These are phyloP conservation scores for Drosophila quadrilineata DNA, from an alignment of 1,140 invertebrate species.

Conservation along the genomic window DNA sequence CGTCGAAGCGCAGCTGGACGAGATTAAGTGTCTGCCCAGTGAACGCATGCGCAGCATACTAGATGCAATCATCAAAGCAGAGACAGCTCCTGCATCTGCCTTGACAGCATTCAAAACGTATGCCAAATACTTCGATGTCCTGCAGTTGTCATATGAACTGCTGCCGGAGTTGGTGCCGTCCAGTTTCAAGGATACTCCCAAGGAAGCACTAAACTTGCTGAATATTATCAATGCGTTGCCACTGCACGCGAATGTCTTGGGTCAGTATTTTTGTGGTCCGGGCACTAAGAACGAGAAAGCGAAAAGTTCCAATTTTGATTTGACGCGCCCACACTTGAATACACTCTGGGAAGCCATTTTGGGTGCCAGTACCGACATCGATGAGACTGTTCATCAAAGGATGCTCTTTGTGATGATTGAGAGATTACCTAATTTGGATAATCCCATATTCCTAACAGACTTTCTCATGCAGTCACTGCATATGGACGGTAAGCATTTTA, in stretches of 20 bases:
- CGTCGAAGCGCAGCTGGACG: constrained; percentile 85
- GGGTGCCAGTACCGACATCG: constrained; percentile 84
- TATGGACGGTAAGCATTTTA: constrained; percentile 83
- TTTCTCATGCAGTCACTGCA: constrained; percentile 95
- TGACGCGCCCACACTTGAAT: constrained; percentile 83
- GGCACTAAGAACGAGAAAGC: neutral
- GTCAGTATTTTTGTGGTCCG: constrained; percentile 29
- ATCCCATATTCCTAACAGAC: constrained; percentile 93
- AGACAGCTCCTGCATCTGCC: constrained; percentile 57
- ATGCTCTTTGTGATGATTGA: constrained; percentile 91
- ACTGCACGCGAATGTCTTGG: constrained; percentile 45
- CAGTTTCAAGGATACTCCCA: constrained; percentile 25
- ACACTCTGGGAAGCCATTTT: constrained; percentile 88
- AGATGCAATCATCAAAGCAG: constrained; percentile 83
- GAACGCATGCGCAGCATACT: constrained; percentile 83
- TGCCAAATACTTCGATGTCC: constrained; percentile 85
- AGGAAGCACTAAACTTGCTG: constrained; percentile 85
- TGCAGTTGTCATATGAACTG: constrained; percentile 84
- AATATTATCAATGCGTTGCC: constrained; percentile 84
- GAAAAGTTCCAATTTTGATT: constrained; percentile 75
- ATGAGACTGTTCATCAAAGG: constrained; percentile 88
- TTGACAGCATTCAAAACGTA: constrained; percentile 86
- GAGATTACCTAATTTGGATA: constrained; percentile 89
- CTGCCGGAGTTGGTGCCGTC: constrained; percentile 82
- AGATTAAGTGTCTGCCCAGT: constrained; percentile 77